A percentile compares a stretch with the other conserved stretches of the same genome.
Conservation (phyloP, 2,888 invertebrate genomes). For the Lochmaea crataegi region DNA sequence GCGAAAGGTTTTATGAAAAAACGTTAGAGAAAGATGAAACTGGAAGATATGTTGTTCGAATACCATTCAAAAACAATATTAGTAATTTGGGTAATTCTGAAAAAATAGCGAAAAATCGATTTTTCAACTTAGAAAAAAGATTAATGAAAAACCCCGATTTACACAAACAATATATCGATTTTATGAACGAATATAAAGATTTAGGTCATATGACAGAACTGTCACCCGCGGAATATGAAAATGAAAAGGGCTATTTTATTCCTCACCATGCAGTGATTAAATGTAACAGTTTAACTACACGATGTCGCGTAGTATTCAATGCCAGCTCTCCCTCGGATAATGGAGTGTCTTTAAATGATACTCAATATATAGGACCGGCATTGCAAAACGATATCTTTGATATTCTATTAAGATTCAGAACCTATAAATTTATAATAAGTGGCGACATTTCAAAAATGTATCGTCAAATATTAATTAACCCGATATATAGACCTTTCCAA, state of each 20-base stretch:
- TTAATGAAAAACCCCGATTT: too few relatives aligned
- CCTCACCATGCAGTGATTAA: background rate
- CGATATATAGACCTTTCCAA: conserved; percentile 43
- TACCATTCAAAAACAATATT: too few relatives aligned
- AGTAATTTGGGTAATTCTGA: too few relatives aligned
- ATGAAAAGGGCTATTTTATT: background rate
- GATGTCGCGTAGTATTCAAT: conserved; percentile 13
- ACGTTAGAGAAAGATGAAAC: too few relatives aligned
- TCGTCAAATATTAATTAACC: conserved; percentile 30
- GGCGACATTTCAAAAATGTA: conserved; percentile 38
- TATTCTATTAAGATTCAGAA: conserved; percentile 25
- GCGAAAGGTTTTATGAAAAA: too few relatives aligned
- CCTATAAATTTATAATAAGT: conserved; percentile 17
- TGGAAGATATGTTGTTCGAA: too few relatives aligned
- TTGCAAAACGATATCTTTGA: conserved; percentile 14
- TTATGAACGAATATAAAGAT: too few relatives aligned
- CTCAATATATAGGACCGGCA: conserved; percentile 31
- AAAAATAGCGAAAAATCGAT: too few relatives aligned
- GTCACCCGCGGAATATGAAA: background rate
- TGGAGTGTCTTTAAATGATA: conserved; percentile 36
- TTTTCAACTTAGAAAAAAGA: too few relatives aligned
- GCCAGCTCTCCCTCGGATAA: conserved; percentile 49
- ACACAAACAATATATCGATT: too few relatives aligned
- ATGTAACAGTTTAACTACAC: background rate
- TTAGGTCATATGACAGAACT: too few relatives aligned